Conservation (phyloP, 2,888 invertebrate genomes). For the Diarsia brunnea region DNA sequence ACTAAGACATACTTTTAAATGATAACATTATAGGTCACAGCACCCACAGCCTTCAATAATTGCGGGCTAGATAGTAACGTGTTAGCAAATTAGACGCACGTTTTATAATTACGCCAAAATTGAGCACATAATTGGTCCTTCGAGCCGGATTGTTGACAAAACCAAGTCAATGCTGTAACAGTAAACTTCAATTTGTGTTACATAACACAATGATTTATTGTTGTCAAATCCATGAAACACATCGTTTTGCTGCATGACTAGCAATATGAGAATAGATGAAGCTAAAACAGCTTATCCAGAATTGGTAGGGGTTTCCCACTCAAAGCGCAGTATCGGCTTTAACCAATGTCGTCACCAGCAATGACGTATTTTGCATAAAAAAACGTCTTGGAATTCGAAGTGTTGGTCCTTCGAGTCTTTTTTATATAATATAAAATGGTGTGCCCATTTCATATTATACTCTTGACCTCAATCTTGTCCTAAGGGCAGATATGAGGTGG, state of each 20-base stretch:
- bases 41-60: constrained; percentile 21
- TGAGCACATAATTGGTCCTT: not conserved
- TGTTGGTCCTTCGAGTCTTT: constrained; percentile 7
- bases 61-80: constrained; percentile 31
- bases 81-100: constrained; percentile 1
- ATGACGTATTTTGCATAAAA: not conserved
- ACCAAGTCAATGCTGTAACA: not conserved
- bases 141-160: not conserved
- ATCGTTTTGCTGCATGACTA: not conserved
- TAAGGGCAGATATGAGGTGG: too few relatives aligned
- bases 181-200: not conserved
- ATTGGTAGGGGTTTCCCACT: not conserved
- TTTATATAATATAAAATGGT: too few relatives aligned
- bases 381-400: not conserved
- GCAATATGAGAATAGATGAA: not conserved
- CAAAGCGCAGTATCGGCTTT: not conserved
- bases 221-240: not conserved
- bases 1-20: constrained; percentile 2
- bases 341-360: not conserved
- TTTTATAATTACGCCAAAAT: not conserved
- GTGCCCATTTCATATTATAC: too few relatives aligned
- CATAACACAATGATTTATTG: not conserved
- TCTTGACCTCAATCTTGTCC: too few relatives aligned
- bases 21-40: constrained; percentile 19
- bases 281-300: not conserved